Evolutionary conservation across 2,888 invertebrate genomes (phyloP).

Genomic region (Pyrrhia umbra): DNA sequence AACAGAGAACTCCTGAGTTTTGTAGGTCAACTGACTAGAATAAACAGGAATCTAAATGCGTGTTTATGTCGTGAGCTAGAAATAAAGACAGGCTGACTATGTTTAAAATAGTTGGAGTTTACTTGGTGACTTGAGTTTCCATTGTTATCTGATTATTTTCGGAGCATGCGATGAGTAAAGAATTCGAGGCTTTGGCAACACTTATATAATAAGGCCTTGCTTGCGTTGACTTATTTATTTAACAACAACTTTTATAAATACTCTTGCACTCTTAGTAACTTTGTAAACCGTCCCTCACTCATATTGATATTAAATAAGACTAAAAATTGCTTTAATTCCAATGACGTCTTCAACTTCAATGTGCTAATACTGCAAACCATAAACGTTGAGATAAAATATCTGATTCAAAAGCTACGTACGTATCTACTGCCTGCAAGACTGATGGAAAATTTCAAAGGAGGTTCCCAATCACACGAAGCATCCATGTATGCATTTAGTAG

Average conservation of each 20-base stretch:
- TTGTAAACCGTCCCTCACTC: too few species aligned
- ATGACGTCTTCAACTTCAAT: too few species aligned
- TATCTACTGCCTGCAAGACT: constrained; percentile 3
- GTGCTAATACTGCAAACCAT: too few species aligned
- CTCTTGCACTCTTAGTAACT: too few species aligned
- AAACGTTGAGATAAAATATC: too few species aligned
- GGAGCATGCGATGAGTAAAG: constrained; percentile 34
- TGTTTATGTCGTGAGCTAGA: constrained; percentile 59
- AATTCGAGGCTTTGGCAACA: constrained; percentile 32
- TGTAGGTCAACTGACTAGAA: constrained; percentile 60
- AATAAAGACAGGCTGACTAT: constrained; percentile 53
- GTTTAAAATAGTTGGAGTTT: constrained; percentile 55
- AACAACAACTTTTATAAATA: neutral
- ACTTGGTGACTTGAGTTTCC: constrained; percentile 37
- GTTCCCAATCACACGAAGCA: neutral
- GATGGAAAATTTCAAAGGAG: neutral
- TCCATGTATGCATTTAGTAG: constrained; percentile 1
- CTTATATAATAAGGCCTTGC: constrained; percentile 42
- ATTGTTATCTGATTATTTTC: constrained; percentile 48
- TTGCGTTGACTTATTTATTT: constrained; percentile 14
- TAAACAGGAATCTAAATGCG: constrained; percentile 60
- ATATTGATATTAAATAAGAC: too few species aligned
- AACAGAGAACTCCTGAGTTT: constrained; percentile 58
- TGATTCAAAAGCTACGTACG: too few species aligned
- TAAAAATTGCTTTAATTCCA: too few species aligned